Evolutionary conservation across 2,797 vertebrate genomes (phyloP), one percentile per base, ranked within the genome.

Genomic region (Mormyrus proboscirostris): DNA sequence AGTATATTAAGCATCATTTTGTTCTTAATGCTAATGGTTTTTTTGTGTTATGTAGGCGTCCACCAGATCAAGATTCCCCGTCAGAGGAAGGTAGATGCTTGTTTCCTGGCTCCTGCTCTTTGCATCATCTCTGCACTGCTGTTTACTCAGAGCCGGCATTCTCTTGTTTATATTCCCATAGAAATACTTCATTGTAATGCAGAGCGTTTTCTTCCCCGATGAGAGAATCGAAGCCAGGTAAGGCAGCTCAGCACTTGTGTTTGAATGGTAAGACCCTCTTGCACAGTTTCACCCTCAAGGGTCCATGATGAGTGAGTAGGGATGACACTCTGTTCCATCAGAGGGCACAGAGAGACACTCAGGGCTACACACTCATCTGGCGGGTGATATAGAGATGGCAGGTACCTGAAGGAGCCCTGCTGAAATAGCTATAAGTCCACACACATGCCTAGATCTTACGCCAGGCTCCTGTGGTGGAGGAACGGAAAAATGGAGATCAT

Each of bases 121-220:
- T 49, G 10, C 8, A 44, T n/a, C 19, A 4, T n/a, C 49, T 50
- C 47, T n/a, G 7, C 82, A 12, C 82, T 25, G 1, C 44, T 51
- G 14, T 41, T 47, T 50, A 14, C 82, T 50, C 44, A 85, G 47
- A 47, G 82, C 9, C 47, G 9, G 9, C 22, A 14, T 49, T 85
- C 82, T 79, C 16, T 0, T 44, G 5, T 79, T 79, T 51, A 16
- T 55, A 19, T 65, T 53, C 49, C 51, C 88, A 12, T 91, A 97
- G 97, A 96, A 92, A 87, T 97, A 97, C 93, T 97, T 97, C 91
- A 95, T 97, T 69, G 91, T 97, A 91, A 97, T 97, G 96, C 96
- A 96, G 92, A 97, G 95, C 53, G 92, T 97, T 87, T 97, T 97
- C 91, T 97, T 95, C 69, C 96, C 96, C 0, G 92, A 95, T 0